Percentiles rank a stretch among this genome's conserved stretches.
Evolutionary conservation across 92 coral and sea anemone genomes (phyloP).

Genomic region (Epizoanthus rinbou): DNA sequence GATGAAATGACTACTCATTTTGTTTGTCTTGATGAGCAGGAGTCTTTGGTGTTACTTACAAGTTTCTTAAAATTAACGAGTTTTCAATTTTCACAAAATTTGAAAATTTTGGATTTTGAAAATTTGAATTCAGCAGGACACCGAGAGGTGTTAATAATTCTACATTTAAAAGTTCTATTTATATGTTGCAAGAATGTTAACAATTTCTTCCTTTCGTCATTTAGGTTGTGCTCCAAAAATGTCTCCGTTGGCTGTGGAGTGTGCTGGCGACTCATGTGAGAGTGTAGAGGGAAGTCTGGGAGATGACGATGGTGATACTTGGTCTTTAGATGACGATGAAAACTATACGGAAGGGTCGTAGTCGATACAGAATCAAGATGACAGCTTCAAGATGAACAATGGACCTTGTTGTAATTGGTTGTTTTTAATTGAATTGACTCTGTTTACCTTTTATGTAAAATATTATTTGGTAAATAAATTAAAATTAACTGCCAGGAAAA

Average conservation of each 20-base stretch:
- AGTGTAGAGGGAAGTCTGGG: slow-evolving; percentile 77
- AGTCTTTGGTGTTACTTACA: no score
- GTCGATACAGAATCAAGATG: neutral
- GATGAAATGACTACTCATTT: no score
- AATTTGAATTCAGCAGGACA: no score
- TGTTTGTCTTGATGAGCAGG: no score
- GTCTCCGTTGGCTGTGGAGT: slow-evolving; percentile 60
- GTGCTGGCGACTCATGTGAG: slow-evolving; percentile 55
- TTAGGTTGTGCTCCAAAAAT: slow-evolving; percentile 63
- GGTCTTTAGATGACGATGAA: slow-evolving; percentile 87
- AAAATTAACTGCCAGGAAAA: neutral
- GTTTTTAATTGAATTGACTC: slow-evolving; percentile 1
- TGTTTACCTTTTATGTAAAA: slow-evolving; percentile 11
- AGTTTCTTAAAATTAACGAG: no score
- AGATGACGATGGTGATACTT: slow-evolving; percentile 92
- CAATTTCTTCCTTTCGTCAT: neutral
- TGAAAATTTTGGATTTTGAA: no score
- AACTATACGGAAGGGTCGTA: slow-evolving; percentile 65
- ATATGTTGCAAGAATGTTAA: neutral
- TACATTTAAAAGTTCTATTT: neutral
- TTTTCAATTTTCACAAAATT: no score
- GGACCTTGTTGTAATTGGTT: neutral
- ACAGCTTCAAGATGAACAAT: neutral
- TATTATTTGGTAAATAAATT: neutral
- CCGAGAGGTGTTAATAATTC: no score